phyloP scores from a whole-genome alignment of 1,140 invertebrate species.

The Drosophila ogumai region DNA sequence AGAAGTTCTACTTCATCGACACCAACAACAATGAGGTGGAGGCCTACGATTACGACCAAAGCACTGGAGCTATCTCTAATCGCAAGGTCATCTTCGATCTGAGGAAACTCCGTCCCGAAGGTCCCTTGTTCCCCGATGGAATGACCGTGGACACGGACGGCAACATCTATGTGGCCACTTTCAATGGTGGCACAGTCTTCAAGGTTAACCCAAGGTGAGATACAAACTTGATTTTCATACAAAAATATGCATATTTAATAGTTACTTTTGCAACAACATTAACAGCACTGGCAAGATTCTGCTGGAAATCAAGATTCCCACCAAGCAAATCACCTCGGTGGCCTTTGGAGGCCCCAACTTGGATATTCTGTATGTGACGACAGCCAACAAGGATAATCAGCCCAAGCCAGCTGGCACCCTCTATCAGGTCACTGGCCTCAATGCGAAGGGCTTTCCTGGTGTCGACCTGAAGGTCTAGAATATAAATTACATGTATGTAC shows the following conservation, averaged over 20 bases:
- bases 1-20: conserved; percentile 92
- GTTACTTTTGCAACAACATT: neutral
- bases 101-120: conserved; percentile 85
- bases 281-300: conserved; percentile 69
- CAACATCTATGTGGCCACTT: conserved; percentile 90
- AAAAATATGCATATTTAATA: neutral
- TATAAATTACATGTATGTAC: conserved; percentile 1
- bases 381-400: conserved; percentile 86
- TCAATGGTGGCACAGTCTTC: conserved; percentile 86
- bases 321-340: conserved; percentile 90
- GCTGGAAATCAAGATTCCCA: conserved; percentile 86
- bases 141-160: conserved; percentile 91
- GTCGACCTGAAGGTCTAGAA: conserved; percentile 62
- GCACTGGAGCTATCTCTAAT: conserved; percentile 88
- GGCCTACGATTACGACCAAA: conserved; percentile 91
- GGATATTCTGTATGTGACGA: conserved; percentile 92
- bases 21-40: conserved; percentile 88
- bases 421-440: conserved; percentile 89
- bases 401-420: conserved; percentile 89
- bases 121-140: conserved; percentile 87
- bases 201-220: conserved; percentile 78
- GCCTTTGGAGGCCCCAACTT: conserved; percentile 92
- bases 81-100: conserved; percentile 86
- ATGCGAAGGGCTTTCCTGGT: conserved; percentile 86
- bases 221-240: neutral